Conservation (phyloP, 2,113 vertebrate species). For the Micronycteris hirsuta region DNA sequence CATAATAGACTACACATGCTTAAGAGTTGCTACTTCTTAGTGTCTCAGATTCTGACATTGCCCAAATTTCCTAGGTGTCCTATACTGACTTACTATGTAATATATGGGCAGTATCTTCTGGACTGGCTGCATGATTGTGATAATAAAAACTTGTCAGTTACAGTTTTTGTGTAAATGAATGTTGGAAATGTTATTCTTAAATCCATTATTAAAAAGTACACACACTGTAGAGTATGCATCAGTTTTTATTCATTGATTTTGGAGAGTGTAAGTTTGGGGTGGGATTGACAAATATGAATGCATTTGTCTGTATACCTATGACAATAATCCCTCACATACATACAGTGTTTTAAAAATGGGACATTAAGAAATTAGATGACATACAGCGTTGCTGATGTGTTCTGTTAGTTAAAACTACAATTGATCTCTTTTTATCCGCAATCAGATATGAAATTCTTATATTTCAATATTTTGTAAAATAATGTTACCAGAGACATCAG, state of each 20-base stretch:
- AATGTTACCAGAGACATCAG: neutral
- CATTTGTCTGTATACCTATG: neutral
- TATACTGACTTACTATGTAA: neutral
- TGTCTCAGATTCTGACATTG: neutral
- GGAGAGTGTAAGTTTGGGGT: neutral
- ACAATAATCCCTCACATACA: neutral
- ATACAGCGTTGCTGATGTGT: neutral
- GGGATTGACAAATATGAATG: neutral
- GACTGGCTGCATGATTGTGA: neutral
- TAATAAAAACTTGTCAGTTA: neutral
- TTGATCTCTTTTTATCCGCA: neutral
- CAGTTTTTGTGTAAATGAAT: neutral
- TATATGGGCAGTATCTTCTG: neutral
- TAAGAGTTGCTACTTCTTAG: neutral
- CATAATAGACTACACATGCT: neutral
- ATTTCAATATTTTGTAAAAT: neutral
- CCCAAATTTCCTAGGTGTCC: neutral
- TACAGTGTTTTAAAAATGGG: neutral
- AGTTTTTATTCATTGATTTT: neutral
- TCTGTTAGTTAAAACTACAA: neutral
- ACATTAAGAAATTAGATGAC: neutral
- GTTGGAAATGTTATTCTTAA: neutral
- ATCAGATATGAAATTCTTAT: neutral
- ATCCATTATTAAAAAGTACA: neutral
- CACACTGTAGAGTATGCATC: neutral